Conservation (phyloP, 1,140 invertebrate species). For the Drosophila nebulosa region DNA sequence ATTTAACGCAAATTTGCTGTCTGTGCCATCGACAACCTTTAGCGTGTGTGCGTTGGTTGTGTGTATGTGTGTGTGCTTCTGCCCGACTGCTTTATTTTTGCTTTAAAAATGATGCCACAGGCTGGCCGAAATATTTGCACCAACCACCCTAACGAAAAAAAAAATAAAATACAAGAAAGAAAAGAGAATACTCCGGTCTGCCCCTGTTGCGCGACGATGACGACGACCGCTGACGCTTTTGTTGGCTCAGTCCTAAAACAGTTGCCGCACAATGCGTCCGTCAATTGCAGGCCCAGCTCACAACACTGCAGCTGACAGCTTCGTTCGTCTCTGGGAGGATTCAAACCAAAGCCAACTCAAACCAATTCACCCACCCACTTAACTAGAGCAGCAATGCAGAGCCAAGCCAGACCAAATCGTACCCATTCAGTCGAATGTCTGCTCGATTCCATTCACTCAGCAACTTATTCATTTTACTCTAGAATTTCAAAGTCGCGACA, state of each 20-base stretch:
- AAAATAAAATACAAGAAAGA: neutral
- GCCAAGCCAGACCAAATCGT: constrained; percentile 21
- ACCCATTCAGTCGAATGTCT: constrained; percentile 11
- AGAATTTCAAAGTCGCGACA: constrained; percentile 68
- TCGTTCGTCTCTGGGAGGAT: constrained; percentile 14
- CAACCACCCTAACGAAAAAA: constrained; percentile 32
- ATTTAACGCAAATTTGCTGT: constrained; percentile 75
- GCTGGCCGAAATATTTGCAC: constrained; percentile 48
- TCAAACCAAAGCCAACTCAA: constrained; percentile 13
- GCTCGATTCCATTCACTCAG: constrained; percentile 43
- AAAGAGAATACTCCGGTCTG: constrained; percentile 6
- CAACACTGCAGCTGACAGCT: constrained; percentile 60
- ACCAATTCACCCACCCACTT: constrained; percentile 12
- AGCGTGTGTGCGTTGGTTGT: constrained; percentile 8
- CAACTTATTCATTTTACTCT: constrained; percentile 62
- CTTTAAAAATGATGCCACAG: constrained; percentile 43
- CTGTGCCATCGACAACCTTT: constrained; percentile 52
- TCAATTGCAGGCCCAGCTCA: constrained; percentile 64
- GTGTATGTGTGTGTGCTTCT: constrained; percentile 28
- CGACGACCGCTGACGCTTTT: constrained; percentile 35
- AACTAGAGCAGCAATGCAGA: constrained; percentile 15
- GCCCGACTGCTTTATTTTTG: constrained; percentile 60
- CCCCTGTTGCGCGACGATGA: constrained; percentile 62
- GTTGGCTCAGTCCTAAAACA: constrained; percentile 70
- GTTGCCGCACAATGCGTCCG: constrained; percentile 67